These are phyloP conservation scores for Conus betulinus DNA, from an alignment of 1,140 invertebrate species.

Conservation along the genomic window DNA sequence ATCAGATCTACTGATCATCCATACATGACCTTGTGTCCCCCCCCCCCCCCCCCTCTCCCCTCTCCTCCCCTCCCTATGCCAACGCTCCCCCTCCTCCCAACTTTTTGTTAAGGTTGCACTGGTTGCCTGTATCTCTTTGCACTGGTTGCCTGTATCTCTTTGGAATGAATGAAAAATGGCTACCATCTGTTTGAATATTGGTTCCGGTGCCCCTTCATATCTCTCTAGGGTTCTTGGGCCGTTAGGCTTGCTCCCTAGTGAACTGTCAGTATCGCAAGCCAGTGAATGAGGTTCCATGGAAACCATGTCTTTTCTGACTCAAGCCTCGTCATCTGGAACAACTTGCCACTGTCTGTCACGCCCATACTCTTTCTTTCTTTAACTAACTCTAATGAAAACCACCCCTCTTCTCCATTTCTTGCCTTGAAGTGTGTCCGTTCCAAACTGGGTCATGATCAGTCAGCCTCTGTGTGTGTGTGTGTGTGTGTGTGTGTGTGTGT, in stretches of 20 bases:
- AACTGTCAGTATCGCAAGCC: too few relatives aligned
- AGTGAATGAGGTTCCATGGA: too few relatives aligned
- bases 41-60: background rate
- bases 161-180: too few relatives aligned
- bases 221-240: too few relatives aligned
- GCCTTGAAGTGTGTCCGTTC: too few relatives aligned
- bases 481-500: constrained; percentile 25
- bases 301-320: too few relatives aligned
- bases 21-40: background rate
- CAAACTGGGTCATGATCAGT: too few relatives aligned
- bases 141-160: background rate
- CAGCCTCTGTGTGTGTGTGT: background rate
- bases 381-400: background rate
- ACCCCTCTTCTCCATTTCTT: too few relatives aligned
- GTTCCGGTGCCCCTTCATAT: too few relatives aligned
- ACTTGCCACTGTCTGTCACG: background rate
- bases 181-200: too few relatives aligned
- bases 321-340: background rate
- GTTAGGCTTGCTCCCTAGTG: too few relatives aligned
- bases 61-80: background rate
- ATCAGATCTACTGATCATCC: too few relatives aligned
- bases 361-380: background rate
- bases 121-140: background rate
- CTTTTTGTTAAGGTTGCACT: background rate
- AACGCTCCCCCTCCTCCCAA: background rate